phyloP scores from a whole-genome alignment of 2,113 vertebrate species.

The Sorex araneus region DNA sequence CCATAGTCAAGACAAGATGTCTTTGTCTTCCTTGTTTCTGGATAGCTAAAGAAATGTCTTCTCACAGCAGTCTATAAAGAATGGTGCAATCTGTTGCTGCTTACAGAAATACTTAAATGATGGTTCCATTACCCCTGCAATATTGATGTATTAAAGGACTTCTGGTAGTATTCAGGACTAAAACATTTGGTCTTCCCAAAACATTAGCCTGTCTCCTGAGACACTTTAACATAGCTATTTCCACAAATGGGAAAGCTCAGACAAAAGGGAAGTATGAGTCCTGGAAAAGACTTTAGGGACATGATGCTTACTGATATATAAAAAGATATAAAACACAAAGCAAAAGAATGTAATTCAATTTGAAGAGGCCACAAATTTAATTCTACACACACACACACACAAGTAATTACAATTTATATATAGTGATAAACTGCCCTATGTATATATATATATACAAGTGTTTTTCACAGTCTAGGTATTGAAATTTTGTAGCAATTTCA shows the following conservation, averaged over 20 bases:
- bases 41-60: slow-evolving; percentile 11
- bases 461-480: not conserved
- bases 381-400: not conserved
- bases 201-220: not conserved
- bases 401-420: slow-evolving; percentile 40
- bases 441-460: not conserved
- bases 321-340: slow-evolving; percentile 63
- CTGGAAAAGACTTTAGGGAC: slow-evolving; percentile 44
- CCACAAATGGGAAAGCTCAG: slow-evolving; percentile 49
- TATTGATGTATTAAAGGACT: slow-evolving; percentile 33
- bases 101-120: slow-evolving; percentile 34
- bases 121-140: not conserved
- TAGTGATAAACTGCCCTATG: not conserved
- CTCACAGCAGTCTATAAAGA: not conserved
- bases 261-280: slow-evolving; percentile 59
- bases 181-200: slow-evolving; percentile 59
- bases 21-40: slow-evolving; percentile 45
- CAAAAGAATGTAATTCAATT: slow-evolving; percentile 66
- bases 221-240: slow-evolving; percentile 60
- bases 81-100: not conserved
- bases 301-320: slow-evolving; percentile 46
- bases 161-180: not conserved
- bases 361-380: slow-evolving; percentile 32
- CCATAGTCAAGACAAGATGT: not conserved
- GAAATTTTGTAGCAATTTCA: slow-evolving; percentile 56